Conservation (phyloP, 2,888 invertebrate species). For the Mesoligia furuncula region DNA sequence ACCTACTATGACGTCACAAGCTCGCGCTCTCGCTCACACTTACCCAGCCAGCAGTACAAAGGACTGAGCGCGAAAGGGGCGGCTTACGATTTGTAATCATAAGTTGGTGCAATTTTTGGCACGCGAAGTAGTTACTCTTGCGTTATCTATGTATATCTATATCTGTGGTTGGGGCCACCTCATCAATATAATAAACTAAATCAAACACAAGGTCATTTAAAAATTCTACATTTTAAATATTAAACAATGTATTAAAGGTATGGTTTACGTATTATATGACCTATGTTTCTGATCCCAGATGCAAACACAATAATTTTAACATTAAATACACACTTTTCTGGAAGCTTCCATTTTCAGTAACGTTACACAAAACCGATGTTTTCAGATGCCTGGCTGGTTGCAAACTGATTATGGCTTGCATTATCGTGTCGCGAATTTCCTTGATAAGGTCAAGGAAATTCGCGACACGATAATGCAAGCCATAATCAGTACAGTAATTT, state of each 20-base stretch:
- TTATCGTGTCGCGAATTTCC: conserved; percentile 48
- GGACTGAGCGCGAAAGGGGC: too few relatives aligned
- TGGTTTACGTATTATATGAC: neutral
- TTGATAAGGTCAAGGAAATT: too few relatives aligned
- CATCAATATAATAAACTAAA: neutral
- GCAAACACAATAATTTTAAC: neutral
- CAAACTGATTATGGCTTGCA: conserved; percentile 39
- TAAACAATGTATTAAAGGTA: neutral
- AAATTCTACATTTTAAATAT: neutral
- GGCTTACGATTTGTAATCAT: too few relatives aligned
- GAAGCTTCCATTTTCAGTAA: conserved; percentile 36
- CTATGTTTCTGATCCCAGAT: neutral
- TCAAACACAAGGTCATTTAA: neutral
- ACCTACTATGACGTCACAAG: too few relatives aligned
- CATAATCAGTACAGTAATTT: too few relatives aligned
- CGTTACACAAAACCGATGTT: conserved; percentile 17
- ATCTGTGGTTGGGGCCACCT: neutral
- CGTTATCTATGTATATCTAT: too few relatives aligned
- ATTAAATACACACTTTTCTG: conserved; percentile 43
- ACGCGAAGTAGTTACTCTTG: too few relatives aligned
- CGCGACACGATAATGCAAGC: too few relatives aligned
- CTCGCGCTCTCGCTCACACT: too few relatives aligned
- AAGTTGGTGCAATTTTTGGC: too few relatives aligned
- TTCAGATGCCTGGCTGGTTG: conserved; percentile 14
- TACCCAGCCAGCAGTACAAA: too few relatives aligned